Evolutionary conservation across 2,113 vertebrate genomes (phyloP).

Genomic region (Gila orcuttii): DNA sequence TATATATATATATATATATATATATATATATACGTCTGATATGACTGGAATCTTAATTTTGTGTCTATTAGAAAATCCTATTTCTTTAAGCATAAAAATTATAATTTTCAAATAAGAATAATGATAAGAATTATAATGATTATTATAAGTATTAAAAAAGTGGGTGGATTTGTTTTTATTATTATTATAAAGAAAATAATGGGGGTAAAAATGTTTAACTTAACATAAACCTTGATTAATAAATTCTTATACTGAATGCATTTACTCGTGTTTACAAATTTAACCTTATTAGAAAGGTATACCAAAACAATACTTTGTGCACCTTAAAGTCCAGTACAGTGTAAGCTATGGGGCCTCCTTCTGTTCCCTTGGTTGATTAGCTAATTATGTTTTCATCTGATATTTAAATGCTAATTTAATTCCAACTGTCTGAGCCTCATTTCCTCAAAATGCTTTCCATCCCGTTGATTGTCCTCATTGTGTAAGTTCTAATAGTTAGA

Average conservation of each 20-base stretch:
- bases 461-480: not conserved
- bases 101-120: not conserved
- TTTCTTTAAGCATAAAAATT: not conserved
- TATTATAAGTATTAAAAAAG: not conserved
- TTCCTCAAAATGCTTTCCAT: not conserved
- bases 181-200: not conserved
- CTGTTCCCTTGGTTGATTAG: not conserved
- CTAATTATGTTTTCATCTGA: not conserved
- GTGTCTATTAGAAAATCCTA: not conserved
- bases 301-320: not conserved
- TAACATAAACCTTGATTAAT: not conserved
- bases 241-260: not conserved
- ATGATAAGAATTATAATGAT: not conserved
- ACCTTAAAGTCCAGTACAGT: not conserved
- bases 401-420: not conserved
- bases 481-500: not conserved
- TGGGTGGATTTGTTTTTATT: not conserved
- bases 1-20: not conserved
- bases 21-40: not conserved
- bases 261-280: not conserved
- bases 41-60: not conserved
- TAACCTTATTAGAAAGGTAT: not conserved
- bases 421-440: not conserved
- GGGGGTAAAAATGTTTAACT: not conserved
- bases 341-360: not conserved